A percentile compares a stretch with the other conserved stretches of the same genome.
Evolutionary conservation across 2,113 vertebrate genomes (phyloP).

Genomic region (Lucifuga dentata): DNA sequence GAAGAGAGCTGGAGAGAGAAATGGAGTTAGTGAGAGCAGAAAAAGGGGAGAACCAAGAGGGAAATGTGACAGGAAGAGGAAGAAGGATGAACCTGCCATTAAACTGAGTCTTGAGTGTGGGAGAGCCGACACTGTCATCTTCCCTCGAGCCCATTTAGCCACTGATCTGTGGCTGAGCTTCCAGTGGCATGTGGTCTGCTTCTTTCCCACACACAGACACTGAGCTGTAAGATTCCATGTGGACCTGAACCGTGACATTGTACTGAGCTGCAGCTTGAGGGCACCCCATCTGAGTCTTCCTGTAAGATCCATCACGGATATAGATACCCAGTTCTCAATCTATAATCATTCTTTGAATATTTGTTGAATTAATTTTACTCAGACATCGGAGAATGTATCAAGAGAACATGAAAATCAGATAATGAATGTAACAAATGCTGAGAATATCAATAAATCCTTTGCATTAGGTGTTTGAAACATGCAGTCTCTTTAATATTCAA

Average conservation of each 20-base stretch:
- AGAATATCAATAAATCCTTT: slow-evolving; percentile 22
- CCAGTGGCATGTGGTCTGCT: slow-evolving; percentile 51
- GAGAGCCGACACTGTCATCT: slow-evolving; percentile 46
- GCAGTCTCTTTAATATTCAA: slow-evolving; percentile 41
- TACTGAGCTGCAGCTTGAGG: slow-evolving; percentile 19
- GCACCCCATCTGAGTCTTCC: not conserved
- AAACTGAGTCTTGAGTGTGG: slow-evolving; percentile 53
- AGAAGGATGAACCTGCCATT: slow-evolving; percentile 52
- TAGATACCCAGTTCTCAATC: slow-evolving; percentile 6
- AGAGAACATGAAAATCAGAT: slow-evolving; percentile 8
- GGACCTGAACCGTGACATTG: slow-evolving; percentile 30
- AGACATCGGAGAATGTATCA: slow-evolving; percentile 1
- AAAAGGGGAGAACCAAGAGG: slow-evolving; percentile 15
- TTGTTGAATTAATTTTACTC: slow-evolving; percentile 14
- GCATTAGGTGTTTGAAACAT: slow-evolving; percentile 32
- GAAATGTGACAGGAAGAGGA: slow-evolving; percentile 15
- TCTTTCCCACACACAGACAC: slow-evolving; percentile 56
- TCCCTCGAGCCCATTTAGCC: slow-evolving; percentile 62
- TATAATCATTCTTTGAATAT: not conserved
- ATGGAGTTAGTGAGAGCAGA: not conserved
- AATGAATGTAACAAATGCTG: slow-evolving; percentile 20
- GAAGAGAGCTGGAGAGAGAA: not conserved
- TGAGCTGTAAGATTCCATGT: slow-evolving; percentile 19
- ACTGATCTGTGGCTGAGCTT: slow-evolving; percentile 68
- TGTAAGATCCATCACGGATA: slow-evolving; percentile 4